Conservation (phyloP, 2,113 vertebrate species). For the Geothlypis trichas region DNA sequence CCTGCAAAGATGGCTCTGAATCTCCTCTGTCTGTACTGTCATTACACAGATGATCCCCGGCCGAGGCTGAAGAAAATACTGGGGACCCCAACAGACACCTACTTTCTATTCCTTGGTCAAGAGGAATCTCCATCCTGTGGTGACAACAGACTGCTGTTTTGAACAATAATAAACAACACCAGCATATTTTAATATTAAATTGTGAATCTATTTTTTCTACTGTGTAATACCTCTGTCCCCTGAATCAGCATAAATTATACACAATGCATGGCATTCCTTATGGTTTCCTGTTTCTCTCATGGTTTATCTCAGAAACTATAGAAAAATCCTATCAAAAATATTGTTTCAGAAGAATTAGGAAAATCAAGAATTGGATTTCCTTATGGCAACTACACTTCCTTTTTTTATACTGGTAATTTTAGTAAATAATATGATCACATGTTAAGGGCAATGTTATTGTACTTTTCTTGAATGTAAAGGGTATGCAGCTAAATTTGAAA, state of each 20-base stretch:
- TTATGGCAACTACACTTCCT: neutral
- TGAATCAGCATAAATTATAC: neutral
- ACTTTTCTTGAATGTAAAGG: neutral
- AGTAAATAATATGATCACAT: neutral
- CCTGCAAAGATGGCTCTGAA: neutral
- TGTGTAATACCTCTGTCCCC: neutral
- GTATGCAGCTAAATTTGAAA: neutral
- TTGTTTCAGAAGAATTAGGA: neutral
- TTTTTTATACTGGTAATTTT: neutral
- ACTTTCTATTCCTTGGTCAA: neutral
- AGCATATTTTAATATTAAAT: neutral
- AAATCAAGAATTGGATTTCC: neutral
- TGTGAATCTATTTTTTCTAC: neutral
- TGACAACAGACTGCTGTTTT: neutral
- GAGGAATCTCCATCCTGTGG: neutral
- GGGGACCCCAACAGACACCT: neutral
- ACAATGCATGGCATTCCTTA: neutral
- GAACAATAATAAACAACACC: neutral
- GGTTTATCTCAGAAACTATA: neutral
- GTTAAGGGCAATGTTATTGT: neutral
- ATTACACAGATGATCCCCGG: rapidly evolving
- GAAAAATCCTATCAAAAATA: neutral
- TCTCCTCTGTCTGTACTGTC: neutral
- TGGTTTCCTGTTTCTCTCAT: neutral
- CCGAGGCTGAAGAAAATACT: neutral